These are phyloP conservation scores for Amiota communis DNA, from an alignment of 2,888 invertebrate species.

Conservation along the genomic window DNA sequence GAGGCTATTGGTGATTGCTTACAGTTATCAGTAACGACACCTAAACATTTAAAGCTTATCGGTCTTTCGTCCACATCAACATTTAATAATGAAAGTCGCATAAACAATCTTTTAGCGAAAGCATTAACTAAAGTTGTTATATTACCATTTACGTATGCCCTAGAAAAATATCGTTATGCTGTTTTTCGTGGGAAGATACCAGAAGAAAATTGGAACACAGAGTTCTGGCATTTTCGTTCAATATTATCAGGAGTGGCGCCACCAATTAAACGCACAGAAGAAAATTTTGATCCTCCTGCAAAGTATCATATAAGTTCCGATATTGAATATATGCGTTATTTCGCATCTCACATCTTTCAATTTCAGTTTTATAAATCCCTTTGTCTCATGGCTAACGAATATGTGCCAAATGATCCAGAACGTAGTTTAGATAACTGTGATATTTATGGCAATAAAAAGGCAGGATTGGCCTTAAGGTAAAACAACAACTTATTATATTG, in stretches of 20 bases:
- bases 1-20: conserved; percentile 84
- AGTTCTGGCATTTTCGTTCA: conserved; percentile 80
- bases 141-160: conserved; percentile 80
- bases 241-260: conserved; percentile 79
- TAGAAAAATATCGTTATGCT: conserved; percentile 82
- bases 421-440: conserved; percentile 88
- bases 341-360: conserved; percentile 85
- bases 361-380: conserved; percentile 84
- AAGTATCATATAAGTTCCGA: conserved; percentile 84
- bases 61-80: conserved; percentile 77
- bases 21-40: conserved; percentile 80
- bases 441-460: conserved; percentile 85
- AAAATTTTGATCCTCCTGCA: conserved; percentile 84
- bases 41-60: conserved; percentile 82
- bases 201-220: conserved; percentile 78
- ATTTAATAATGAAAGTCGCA: conserved; percentile 78
- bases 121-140: conserved; percentile 80
- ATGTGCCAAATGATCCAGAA: conserved; percentile 77
- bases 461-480: conserved; percentile 77
- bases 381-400: conserved; percentile 84
- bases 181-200: conserved; percentile 78
- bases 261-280: conserved; percentile 77
- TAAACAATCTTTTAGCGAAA: conserved; percentile 78
- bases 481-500: no score
- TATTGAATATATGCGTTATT: conserved; percentile 81